Base-by-base conservation (phyloP, 2,797 vertebrate species). In the Peromyscus aztecus region DNA sequence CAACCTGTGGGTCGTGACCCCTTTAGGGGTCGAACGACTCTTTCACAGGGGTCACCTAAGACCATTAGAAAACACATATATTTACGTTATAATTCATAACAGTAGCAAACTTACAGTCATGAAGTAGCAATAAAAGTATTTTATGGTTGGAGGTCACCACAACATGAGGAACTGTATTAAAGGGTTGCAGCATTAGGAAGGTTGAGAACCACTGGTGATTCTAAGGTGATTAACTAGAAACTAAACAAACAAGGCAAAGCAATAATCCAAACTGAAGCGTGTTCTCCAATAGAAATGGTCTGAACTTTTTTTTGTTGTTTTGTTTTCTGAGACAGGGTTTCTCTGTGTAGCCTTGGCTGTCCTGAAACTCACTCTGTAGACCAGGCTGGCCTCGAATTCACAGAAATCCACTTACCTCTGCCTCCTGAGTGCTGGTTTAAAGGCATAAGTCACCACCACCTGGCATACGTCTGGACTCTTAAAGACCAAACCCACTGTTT, bases 211-310 rank as follows among this genome's bases (percentile, higher is more conserved):
- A 34, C 29, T 49, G 21, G 40, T 65, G 52, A 55, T 16, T 55
- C 82, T 84, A 65, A 84, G 27, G 10, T 65, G 43, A 96, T 46
- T 80, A 82, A 91, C 57, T 49, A 78, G 40, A 91, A 85, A 49
- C 55, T 88, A 77, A 52, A 81, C 69, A 80, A 6, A 61, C 63
- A 40, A 24, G 83, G 59, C 31, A 78, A 86, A 65, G 6, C 31
- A 52, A 81, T 12, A 83, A 31, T 92, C 11, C 7, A 95, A 92
- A 95, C 1, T 59, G 14, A 89, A 40, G 31, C 34, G 24, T 65
- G 43, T 59, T 91, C 24, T 86, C 65, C 46, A 86, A 69, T 49
- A 49, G 6, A 69, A 86, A 86, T 37, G 23, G 7, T 37, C 34
- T 71, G 46, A 4, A 71, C 21, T 24, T 69, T 69, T 69, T 69